Conservation (phyloP, 1,140 invertebrate species). For the Drosophila arawakana region DNA sequence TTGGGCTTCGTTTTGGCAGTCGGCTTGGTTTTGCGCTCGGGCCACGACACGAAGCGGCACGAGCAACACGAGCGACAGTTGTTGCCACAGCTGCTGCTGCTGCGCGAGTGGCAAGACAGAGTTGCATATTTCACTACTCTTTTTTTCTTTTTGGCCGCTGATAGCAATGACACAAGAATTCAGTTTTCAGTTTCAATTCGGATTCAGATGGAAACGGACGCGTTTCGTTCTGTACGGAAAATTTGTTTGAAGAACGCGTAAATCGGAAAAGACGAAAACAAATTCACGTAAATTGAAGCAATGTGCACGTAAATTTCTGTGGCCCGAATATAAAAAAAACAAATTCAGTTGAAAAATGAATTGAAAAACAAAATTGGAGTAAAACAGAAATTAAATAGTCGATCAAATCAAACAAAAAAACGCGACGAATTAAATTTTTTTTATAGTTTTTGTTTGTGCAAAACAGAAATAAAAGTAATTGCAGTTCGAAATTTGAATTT, state of each 20-base stretch:
- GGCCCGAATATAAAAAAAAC: not conserved
- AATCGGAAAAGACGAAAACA: slow-evolving; percentile 6
- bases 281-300: not conserved
- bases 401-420: not conserved
- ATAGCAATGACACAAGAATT: slow-evolving; percentile 48
- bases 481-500: not conserved
- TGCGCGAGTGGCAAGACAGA: slow-evolving; percentile 61
- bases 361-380: too few relatives aligned
- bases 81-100: slow-evolving; percentile 52
- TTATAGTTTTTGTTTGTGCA: not conserved
- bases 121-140: slow-evolving; percentile 60
- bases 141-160: slow-evolving; percentile 42
- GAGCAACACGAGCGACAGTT: slow-evolving; percentile 6
- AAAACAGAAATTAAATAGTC: too few relatives aligned
- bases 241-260: slow-evolving; percentile 36
- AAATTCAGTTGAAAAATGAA: too few relatives aligned
- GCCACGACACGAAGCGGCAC: not conserved
- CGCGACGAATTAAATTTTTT: not conserved
- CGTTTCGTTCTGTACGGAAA: slow-evolving; percentile 41
- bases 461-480: not conserved
- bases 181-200: slow-evolving; percentile 59
- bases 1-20: not conserved
- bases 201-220: slow-evolving; percentile 71
- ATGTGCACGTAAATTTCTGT: not conserved
- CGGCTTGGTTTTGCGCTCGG: slow-evolving; percentile 1